Evolutionary conservation across 2,888 invertebrate genomes (phyloP).

Genomic region (Pegoplata infirma): DNA sequence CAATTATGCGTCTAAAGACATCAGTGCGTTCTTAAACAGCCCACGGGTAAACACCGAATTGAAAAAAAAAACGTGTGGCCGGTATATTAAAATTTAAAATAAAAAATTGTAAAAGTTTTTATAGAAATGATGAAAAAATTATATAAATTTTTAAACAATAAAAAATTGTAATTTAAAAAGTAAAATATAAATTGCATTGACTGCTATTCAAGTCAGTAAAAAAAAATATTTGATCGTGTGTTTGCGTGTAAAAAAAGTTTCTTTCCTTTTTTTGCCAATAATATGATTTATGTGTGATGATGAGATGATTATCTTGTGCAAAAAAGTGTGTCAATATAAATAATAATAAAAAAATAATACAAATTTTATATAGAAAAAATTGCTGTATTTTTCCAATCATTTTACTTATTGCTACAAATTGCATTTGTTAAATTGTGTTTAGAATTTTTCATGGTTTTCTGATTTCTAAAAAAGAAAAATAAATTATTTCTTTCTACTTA

Average conservation of each 20-base stretch:
- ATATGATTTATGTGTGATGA: neutral
- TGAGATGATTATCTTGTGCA: constrained; percentile 43
- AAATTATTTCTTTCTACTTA: constrained; percentile 17
- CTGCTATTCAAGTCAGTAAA: neutral
- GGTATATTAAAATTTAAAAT: constrained; percentile 3
- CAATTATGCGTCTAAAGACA: constrained; percentile 49
- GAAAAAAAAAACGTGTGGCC: constrained; percentile 23
- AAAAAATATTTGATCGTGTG: neutral
- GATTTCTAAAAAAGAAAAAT: constrained; percentile 8
- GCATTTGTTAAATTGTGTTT: constrained; percentile 34
- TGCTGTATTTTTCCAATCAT: constrained; percentile 3
- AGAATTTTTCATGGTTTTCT: constrained; percentile 9
- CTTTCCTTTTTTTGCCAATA: neutral
- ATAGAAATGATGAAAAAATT: neutral
- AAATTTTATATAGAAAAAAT: neutral
- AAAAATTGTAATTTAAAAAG: neutral
- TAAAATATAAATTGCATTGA: neutral
- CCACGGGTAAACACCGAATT: constrained; percentile 47
- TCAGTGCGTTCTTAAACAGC: constrained; percentile 59
- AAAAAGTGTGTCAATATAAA: constrained; percentile 58
- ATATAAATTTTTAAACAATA: neutral
- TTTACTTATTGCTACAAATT: constrained; percentile 1
- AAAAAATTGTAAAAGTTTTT: neutral
- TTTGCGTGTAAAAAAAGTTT: neutral
- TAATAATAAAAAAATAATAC: constrained; percentile 6